Percentiles rank a stretch among this genome's conserved stretches.
phyloP scores from a whole-genome alignment of 2,888 invertebrate species.

The Escarpia spicata region DNA sequence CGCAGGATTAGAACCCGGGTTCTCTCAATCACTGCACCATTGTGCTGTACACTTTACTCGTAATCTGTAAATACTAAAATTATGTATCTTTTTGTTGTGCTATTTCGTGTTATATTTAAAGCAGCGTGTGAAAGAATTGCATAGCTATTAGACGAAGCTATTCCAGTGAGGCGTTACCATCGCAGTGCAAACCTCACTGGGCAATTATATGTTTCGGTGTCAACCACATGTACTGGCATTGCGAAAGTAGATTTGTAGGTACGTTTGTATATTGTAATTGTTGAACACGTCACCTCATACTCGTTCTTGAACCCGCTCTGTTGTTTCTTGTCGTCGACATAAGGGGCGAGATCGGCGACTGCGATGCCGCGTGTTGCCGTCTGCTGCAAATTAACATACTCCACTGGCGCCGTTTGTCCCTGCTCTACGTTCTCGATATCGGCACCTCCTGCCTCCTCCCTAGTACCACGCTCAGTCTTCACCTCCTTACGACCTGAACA shows the following conservation, averaged over 20 bases:
- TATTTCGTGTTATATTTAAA: no score
- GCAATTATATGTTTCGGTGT: no score
- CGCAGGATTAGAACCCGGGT: no score
- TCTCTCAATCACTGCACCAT: no score
- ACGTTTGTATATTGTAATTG: neutral
- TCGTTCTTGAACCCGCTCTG: neutral
- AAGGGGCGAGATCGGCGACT: neutral
- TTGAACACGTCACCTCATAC: neutral
- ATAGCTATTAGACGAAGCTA: no score
- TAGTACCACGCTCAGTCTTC: neutral
- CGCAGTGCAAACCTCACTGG: no score
- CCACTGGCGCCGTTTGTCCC: neutral
- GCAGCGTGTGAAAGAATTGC: no score
- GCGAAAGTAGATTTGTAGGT: neutral
- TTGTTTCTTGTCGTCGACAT: conserved; percentile 8
- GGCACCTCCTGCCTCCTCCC: neutral
- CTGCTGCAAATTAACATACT: neutral
- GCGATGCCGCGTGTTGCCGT: neutral
- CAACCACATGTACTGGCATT: neutral
- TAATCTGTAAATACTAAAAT: no score
- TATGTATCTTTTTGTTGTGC: no score
- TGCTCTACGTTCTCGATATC: neutral
- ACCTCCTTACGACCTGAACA: neutral
- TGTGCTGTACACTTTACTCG: no score
- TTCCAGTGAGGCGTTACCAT: no score